Conservation (phyloP, 2,888 invertebrate species). For the Amphipoea lucens region DNA sequence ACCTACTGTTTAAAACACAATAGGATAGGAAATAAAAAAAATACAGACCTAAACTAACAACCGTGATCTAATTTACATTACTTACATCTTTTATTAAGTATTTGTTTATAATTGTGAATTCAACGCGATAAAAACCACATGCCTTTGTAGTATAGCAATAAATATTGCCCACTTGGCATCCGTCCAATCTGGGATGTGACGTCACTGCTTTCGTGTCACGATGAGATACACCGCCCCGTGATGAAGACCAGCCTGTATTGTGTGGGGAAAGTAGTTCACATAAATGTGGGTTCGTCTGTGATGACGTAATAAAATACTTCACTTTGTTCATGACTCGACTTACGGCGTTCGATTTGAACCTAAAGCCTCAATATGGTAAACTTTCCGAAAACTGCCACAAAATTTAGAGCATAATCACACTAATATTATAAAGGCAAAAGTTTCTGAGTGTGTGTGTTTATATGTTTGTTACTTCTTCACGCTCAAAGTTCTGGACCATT, state of each 20-base stretch:
- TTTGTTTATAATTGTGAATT: neutral
- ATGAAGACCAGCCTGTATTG: neutral
- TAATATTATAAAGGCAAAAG: no score
- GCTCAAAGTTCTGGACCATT: no score
- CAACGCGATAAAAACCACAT: neutral
- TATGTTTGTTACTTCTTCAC: no score
- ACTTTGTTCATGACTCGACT: neutral
- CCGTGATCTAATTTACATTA: no score
- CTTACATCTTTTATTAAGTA: neutral
- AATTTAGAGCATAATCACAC: neutral
- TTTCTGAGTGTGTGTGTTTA: no score
- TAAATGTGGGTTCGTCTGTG: no score
- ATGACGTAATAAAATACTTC: neutral
- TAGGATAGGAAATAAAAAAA: neutral
- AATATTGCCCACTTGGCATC: slow-evolving; percentile 4
- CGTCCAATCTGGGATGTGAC: neutral
- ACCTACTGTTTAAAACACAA: neutral
- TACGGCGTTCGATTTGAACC: no score
- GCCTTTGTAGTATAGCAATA: slow-evolving; percentile 16
- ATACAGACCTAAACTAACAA: neutral
- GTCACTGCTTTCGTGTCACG: neutral
- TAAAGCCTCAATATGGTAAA: neutral
- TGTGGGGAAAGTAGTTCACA: neutral
- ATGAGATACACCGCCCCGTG: slow-evolving; percentile 9
- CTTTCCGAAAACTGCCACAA: neutral